phyloP scores from a whole-genome alignment of 2,888 invertebrate species.

The Zele albiditarsus region DNA sequence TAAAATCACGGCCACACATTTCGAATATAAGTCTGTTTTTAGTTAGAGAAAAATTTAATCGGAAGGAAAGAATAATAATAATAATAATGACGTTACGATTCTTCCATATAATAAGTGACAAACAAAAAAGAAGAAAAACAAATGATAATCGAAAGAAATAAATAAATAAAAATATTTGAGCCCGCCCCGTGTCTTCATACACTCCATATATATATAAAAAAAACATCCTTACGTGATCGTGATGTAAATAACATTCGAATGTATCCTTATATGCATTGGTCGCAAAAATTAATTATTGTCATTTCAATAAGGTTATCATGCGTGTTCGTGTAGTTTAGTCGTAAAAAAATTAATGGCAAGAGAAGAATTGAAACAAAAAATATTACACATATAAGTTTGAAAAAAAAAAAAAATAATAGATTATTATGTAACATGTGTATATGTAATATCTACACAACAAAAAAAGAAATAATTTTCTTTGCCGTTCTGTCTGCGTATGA shows the following conservation, averaged over 20 bases:
- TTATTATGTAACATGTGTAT: background rate
- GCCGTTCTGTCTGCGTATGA: background rate
- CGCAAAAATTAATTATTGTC: constrained; percentile 12
- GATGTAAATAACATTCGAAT: constrained; percentile 37
- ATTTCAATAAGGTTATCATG: constrained; percentile 16
- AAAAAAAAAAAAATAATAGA: background rate
- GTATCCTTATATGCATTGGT: constrained; percentile 25
- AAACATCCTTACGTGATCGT: constrained; percentile 5
- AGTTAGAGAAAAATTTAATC: constrained; percentile 16
- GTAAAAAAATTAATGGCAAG: background rate
- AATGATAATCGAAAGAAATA: constrained; percentile 20
- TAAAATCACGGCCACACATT: background rate
- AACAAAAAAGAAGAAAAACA: constrained; percentile 21
- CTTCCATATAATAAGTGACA: constrained; percentile 6
- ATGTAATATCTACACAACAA: background rate
- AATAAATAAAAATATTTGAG: constrained; percentile 10
- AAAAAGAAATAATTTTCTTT: background rate
- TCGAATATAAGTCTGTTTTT: constrained; percentile 14
- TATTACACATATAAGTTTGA: background rate
- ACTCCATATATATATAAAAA: constrained; percentile 3
- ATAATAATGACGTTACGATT: constrained; percentile 6
- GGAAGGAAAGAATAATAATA: background rate
- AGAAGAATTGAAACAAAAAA: background rate
- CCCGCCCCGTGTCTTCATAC: constrained; percentile 34
- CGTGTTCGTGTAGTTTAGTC: constrained; percentile 25